Conservation (phyloP, 2,888 invertebrate genomes). For the Synanthedon vespiformis region DNA sequence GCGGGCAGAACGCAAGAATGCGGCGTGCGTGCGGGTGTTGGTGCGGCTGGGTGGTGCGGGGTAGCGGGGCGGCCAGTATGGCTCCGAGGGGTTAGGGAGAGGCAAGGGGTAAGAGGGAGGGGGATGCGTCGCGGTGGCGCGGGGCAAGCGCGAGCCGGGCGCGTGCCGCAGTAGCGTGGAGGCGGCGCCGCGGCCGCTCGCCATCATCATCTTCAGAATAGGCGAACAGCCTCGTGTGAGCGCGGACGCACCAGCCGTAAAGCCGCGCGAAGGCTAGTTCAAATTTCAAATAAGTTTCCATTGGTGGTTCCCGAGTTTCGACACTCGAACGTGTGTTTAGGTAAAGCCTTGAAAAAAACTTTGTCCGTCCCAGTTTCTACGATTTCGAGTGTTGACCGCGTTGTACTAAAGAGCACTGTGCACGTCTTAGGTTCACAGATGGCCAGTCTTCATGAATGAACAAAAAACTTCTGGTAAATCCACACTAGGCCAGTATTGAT, state of each 20-base stretch:
- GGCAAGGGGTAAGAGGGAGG: constrained; percentile 23
- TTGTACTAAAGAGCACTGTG: not conserved
- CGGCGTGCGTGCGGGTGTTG: constrained; percentile 61
- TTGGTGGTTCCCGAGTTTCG: constrained; percentile 37
- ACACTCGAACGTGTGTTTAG: constrained; percentile 12
- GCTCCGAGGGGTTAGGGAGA: constrained; percentile 20
- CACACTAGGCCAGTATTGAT: not conserved
- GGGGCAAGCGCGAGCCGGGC: constrained; percentile 33
- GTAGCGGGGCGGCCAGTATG: constrained; percentile 21
- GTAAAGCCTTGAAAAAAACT: not conserved
- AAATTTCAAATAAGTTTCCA: constrained; percentile 4
- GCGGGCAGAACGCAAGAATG: constrained; percentile 50
- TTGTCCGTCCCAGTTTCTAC: not conserved
- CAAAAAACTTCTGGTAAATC: not conserved
- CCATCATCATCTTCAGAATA: constrained; percentile 12
- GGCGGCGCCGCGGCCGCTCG: constrained; percentile 62
- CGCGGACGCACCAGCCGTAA: constrained; percentile 25
- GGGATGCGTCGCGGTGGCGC: constrained; percentile 20
- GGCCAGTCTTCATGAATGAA: not conserved
- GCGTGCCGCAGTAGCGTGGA: constrained; percentile 68
- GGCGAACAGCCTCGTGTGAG: constrained; percentile 32
- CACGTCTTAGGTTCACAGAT: not conserved
- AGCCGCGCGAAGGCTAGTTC: constrained; percentile 18
- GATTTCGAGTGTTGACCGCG: not conserved
- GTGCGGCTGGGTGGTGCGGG: constrained; percentile 24